Conservation (phyloP, 2,113 vertebrate species). For the Callipepla californica region DNA sequence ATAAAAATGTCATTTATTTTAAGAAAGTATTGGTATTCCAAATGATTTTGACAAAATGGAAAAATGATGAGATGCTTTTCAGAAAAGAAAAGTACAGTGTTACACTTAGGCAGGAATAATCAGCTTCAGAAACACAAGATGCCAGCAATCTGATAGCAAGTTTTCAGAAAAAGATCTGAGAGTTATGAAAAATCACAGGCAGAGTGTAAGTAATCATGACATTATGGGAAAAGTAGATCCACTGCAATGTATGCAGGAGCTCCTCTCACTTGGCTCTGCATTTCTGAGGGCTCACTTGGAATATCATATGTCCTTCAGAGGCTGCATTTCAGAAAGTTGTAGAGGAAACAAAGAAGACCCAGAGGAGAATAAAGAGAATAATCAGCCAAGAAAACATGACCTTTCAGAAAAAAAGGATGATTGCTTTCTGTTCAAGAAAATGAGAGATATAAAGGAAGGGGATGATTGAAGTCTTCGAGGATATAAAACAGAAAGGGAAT, state of each 20-base stretch:
- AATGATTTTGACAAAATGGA: background rate
- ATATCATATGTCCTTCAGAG: background rate
- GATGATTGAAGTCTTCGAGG: background rate
- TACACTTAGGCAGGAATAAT: background rate
- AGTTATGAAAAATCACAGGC: background rate
- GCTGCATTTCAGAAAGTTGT: background rate
- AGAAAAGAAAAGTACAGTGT: background rate
- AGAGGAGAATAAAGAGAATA: background rate
- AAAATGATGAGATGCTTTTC: background rate
- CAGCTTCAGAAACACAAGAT: fast-evolving
- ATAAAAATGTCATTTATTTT: background rate
- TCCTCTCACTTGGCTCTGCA: background rate
- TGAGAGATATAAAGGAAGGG: background rate
- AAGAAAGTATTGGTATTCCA: background rate
- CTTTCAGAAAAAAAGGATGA: background rate
- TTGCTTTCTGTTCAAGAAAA: background rate
- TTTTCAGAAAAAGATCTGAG: background rate
- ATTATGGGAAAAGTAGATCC: background rate
- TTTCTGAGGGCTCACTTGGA: background rate
- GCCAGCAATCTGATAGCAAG: background rate
- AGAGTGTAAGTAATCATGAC: background rate
- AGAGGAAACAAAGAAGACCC: background rate
- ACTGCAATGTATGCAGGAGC: fast-evolving
- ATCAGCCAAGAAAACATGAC: background rate
- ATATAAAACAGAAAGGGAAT: background rate